A percentile compares a stretch with the other conserved stretches of the same genome.
phyloP scores from a whole-genome alignment of 2,797 vertebrate genomes.

The Alca torda region DNA sequence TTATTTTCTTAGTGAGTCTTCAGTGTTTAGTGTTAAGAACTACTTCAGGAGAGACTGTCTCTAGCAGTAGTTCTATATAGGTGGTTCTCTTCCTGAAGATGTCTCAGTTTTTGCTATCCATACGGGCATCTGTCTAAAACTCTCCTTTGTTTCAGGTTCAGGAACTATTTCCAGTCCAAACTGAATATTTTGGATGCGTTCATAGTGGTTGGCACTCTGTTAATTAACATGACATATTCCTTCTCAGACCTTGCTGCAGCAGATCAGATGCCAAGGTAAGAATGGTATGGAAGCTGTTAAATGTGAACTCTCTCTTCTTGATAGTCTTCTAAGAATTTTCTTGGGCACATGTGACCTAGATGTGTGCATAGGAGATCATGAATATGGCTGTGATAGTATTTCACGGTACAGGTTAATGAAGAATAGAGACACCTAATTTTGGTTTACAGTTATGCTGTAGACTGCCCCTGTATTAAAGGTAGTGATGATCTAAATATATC shows the following conservation, averaged over 20 bases:
- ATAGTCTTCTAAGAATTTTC: neutral
- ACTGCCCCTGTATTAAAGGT: neutral
- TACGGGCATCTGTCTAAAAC: neutral
- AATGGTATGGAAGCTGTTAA: neutral
- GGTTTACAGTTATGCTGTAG: neutral
- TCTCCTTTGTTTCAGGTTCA: conserved; percentile 76
- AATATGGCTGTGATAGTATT: neutral
- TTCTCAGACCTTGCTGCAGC: conserved; percentile 77
- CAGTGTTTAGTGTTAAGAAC: neutral
- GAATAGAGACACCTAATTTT: neutral
- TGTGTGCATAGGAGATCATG: neutral
- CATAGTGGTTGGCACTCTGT: conserved; percentile 83
- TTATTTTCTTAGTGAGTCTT: neutral
- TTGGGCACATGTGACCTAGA: neutral
- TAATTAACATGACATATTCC: conserved; percentile 83
- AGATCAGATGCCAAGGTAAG: conserved; percentile 86
- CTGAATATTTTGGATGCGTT: conserved; percentile 87
- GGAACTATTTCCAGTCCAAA: conserved; percentile 84
- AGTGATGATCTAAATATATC: neutral
- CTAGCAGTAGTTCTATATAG: neutral
- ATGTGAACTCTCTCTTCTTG: neutral
- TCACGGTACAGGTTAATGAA: neutral
- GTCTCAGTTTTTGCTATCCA: neutral
- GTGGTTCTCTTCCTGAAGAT: neutral
- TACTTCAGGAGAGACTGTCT: neutral